phyloP scores from a whole-genome alignment of 2,888 invertebrate genomes.

The Tanypteryx hageni region DNA sequence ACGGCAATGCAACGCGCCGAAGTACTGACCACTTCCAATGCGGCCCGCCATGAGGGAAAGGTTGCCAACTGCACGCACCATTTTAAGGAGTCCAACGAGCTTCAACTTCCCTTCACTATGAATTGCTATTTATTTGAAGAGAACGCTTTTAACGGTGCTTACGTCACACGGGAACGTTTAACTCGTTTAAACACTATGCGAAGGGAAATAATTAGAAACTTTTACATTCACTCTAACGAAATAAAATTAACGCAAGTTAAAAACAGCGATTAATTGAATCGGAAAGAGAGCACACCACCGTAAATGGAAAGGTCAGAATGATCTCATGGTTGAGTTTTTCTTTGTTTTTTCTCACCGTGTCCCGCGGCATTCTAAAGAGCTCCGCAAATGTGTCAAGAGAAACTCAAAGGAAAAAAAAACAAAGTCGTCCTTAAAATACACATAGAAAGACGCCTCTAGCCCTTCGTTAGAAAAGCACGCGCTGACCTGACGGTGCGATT shows the following conservation, averaged over 20 bases:
- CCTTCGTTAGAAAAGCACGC: too few relatives aligned
- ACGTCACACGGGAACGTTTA: too few relatives aligned
- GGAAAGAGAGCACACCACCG: neutral
- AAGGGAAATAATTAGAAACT: neutral
- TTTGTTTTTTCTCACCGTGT: neutral
- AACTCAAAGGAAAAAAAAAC: slow-evolving; percentile 21
- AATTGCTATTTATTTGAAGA: too few relatives aligned
- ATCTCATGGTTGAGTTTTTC: neutral
- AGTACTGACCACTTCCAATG: too few relatives aligned
- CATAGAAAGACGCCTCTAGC: neutral
- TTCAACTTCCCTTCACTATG: too few relatives aligned
- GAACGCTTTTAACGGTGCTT: too few relatives aligned
- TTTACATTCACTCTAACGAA: neutral
- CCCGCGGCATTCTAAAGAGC: neutral
- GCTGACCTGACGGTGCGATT: too few relatives aligned
- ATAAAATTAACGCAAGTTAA: neutral
- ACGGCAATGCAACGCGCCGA: too few relatives aligned
- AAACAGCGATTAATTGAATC: neutral
- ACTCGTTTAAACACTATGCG: neutral
- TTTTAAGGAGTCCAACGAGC: too few relatives aligned
- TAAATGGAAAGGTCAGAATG: slow-evolving; percentile 4
- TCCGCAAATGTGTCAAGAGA: slow-evolving; percentile 12
- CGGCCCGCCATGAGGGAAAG: too few relatives aligned
- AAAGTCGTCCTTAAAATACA: neutral
- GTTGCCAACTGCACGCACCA: too few relatives aligned